Percentiles rank a stretch among this genome's conserved stretches.
These are phyloP conservation scores for Drosophila mimetica DNA, from an alignment of 2,888 invertebrate genomes.

Conservation along the genomic window DNA sequence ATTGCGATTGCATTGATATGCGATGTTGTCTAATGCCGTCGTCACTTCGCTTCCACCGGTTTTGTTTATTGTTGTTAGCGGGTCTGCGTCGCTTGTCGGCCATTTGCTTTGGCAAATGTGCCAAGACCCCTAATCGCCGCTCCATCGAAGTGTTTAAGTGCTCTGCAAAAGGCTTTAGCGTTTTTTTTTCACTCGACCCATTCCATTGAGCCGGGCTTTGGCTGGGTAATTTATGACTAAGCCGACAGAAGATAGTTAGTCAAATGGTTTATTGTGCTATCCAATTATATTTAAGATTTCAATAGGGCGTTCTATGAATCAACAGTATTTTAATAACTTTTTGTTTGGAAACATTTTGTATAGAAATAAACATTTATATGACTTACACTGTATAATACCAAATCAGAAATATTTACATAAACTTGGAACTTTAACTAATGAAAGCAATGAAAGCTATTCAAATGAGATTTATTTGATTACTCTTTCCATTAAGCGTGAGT, in stretches of 20 bases:
- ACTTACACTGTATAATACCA: no score
- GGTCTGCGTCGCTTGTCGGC: conserved; percentile 50
- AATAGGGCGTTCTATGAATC: background rate
- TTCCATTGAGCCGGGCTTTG: conserved; percentile 38
- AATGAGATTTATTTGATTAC: background rate
- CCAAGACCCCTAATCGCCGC: conserved; percentile 27
- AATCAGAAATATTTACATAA: no score
- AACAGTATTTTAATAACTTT: no score
- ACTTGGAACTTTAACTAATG: no score
- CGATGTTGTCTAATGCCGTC: conserved; percentile 63
- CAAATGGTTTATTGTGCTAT: background rate
- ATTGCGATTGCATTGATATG: conserved; percentile 75
- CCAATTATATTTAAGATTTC: background rate
- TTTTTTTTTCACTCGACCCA: conserved; percentile 25
- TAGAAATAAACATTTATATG: no score
- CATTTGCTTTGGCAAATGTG: conserved; percentile 11
- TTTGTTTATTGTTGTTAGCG: conserved; percentile 67
- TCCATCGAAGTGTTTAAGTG: conserved; percentile 53
- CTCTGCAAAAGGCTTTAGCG: conserved; percentile 52
- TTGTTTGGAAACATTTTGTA: no score
- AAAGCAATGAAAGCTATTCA: no score
- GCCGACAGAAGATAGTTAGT: conserved; percentile 2
- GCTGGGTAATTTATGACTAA: conserved; percentile 48
- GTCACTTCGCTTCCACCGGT: conserved; percentile 33
- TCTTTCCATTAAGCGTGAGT: background rate